A percentile compares a stretch with the other conserved stretches of the same genome.
Evolutionary conservation across 1,140 invertebrate species (phyloP).

Genomic region (Apocrypta bakeri): DNA sequence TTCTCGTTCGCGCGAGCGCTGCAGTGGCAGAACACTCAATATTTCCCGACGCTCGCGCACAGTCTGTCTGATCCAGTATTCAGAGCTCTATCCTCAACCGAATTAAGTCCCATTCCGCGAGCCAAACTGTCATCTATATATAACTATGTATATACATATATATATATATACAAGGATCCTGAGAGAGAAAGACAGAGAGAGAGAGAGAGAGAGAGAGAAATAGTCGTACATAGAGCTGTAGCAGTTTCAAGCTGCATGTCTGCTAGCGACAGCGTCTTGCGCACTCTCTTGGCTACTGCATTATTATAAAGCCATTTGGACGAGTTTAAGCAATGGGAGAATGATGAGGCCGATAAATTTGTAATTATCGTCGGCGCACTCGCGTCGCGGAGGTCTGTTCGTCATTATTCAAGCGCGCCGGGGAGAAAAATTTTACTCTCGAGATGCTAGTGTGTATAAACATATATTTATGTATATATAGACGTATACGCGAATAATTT

Average conservation of each 20-base stretch:
- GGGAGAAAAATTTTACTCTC: too few species aligned
- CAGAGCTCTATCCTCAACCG: not conserved
- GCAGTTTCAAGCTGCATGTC: not conserved
- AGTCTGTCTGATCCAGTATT: constrained; percentile 26
- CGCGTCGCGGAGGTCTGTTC: too few species aligned
- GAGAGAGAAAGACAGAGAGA: too few species aligned
- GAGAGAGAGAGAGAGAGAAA: too few species aligned
- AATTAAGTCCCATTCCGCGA: constrained; percentile 13
- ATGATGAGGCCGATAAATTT: not conserved
- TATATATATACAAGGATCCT: too few species aligned
- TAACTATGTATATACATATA: not conserved
- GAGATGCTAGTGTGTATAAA: too few species aligned
- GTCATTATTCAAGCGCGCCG: too few species aligned
- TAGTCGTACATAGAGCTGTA: too few species aligned
- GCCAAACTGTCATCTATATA: not conserved
- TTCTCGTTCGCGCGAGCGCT: not conserved
- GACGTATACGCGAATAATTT: too few species aligned
- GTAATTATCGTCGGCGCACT: not conserved
- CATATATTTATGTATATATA: too few species aligned
- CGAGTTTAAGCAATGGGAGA: not conserved
- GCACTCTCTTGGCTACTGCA: not conserved
- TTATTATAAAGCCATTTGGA: constrained; percentile 26
- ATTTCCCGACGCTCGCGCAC: not conserved
- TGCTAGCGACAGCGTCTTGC: not conserved
- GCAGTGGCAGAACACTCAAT: constrained; percentile 1